Evolutionary conservation across 2,113 vertebrate genomes (phyloP), one percentile per base, ranked within the genome.

Genomic region (Ptilonorhynchus violaceus): DNA sequence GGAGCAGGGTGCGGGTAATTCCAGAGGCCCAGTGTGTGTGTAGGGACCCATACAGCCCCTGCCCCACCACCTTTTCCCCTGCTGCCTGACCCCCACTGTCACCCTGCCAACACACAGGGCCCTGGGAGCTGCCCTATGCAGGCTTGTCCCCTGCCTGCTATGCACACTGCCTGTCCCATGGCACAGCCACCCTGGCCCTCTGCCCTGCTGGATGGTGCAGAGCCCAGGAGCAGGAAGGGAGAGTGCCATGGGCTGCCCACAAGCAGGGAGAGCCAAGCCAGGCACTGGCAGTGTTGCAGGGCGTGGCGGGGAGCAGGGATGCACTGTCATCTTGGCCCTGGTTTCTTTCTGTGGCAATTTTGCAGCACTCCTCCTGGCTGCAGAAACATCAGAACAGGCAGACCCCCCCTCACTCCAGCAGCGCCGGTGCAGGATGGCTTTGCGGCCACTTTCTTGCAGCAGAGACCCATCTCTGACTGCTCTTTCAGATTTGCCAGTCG

Each of bases 91-190:
- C 13, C 7, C 4, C 18, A 4, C 24, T 28, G 25, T 72, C 39
- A 28, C 25, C 2, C 67, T 79, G n/a, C 15, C 23, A 50, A 0
- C 13, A 3, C 0, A 0, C 1, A 1, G 16, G 25, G 31, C 9
- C 8, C 25, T 2, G 1, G 58, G 30, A 74, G n/a, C 56, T 59
- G 60, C 33, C 30, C 19, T 39, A 5, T 22, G 31, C n/a, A 4
- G 30, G 13, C 11, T 53, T 41, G n/a, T 80, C 53, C 27, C 62
- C 58, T 64, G 53, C 49, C 27, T 75, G 49, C 74, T 11, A 0
- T 31, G 62, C 28, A 0, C 2, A 0, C 24, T 37, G 21, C 44
- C 14, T 31, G 20, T n/a, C 46, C 52, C 1, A 1, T 13, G 49
- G 47, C 33, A 33, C 9, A 13, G 75, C 42, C 20, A 6, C 9